These are phyloP conservation scores for Decapterus maruadsi DNA, from an alignment of 2,797 vertebrate species.

Conservation along the genomic window DNA sequence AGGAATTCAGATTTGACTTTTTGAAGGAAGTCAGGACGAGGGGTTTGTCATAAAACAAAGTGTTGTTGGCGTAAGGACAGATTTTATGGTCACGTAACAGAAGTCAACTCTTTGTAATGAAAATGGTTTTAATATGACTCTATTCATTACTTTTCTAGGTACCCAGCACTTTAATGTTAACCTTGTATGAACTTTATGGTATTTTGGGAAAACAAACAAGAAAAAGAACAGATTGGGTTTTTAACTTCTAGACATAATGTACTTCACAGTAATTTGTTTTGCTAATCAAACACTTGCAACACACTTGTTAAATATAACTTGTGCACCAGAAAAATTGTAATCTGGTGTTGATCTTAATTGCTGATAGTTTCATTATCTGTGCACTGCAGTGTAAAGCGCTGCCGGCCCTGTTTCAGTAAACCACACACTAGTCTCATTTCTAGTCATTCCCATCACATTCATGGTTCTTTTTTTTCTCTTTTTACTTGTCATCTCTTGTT, in stretches of 20 bases:
- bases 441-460: neutral
- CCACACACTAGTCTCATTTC: neutral
- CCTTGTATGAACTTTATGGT: too few species aligned
- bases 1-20: too few species aligned
- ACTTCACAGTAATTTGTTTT: neutral
- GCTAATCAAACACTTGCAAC: too few species aligned
- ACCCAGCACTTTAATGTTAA: too few species aligned
- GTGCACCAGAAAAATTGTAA: too few species aligned
- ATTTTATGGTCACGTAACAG: neutral
- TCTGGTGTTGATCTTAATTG: too few species aligned
- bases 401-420: neutral
- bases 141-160: neutral
- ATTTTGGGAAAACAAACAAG: too few species aligned
- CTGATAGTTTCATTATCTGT: neutral
- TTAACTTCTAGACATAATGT: neutral
- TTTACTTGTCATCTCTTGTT: neutral
- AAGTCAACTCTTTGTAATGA: too few species aligned
- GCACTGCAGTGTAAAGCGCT: neutral
- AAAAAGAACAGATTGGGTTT: too few species aligned
- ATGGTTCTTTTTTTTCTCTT: too few species aligned
- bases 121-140: too few species aligned
- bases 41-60: neutral
- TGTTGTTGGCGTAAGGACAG: neutral
- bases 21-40: neutral
- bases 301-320: too few species aligned